Base-by-base conservation (phyloP, 2,113 vertebrate genomes). In the Triplophysa rosa region DNA sequence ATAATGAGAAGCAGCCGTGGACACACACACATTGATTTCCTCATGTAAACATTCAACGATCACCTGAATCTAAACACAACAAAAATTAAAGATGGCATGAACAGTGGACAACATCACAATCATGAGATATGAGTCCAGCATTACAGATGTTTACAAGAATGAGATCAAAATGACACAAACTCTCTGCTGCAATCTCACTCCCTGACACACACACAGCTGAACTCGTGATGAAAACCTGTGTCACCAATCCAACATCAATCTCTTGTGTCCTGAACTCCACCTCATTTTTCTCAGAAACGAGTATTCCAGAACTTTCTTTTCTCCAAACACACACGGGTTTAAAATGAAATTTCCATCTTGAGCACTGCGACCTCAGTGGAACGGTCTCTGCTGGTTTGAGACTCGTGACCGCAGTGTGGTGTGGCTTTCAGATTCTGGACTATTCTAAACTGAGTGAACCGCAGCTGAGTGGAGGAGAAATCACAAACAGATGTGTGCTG, bases 401-500 rank as follows among this genome's bases (percentile, higher is more conserved):
- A 87, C 82, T 81, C 87, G 87, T 83, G 91, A 93, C 92, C 91
- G 80, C 94, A 91, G 11, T 69, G 90, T 70, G 90, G 92, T 89
- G 82, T 87, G 80, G 89, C 85, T 91, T 94, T 92, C 90, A 90
- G 87, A 88, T 91, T 93, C 90, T 89, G 90, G 87, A 90, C 89
- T 88, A 87, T 91, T 91, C 90, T 91, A 93, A 95, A 93, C 87
- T 91, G 82, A 91, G 84, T 71, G 77, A 90, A 93, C 92, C 93
- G 83, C 93, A 94, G 84, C 87, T 90, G 89, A 92, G 92, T 76
- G 88, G 0, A 87, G 80, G 89, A 90, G 77, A 90, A 93, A 94
- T 89, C 89, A 81, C 90, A 95, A 95, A 92, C 91, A 95, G 88
- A 94, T 94, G 92, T 92, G 86, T 84, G 85, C 87, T 84, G 85